phyloP scores from a whole-genome alignment of 2,113 vertebrate species.

The Gnathonemus longibarbis region DNA sequence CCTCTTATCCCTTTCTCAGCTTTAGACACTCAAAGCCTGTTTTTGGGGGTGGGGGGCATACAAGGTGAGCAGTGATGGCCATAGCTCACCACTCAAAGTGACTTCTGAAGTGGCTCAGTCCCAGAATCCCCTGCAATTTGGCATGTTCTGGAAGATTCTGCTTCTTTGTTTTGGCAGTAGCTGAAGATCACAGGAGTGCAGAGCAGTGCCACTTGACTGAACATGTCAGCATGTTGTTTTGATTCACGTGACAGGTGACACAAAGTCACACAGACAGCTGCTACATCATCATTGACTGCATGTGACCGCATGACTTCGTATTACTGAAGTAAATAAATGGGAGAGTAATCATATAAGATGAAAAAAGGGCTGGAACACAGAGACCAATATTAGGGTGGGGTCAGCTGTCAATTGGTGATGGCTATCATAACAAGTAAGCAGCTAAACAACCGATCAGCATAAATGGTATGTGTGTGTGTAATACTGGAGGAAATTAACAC shows the following conservation, averaged over 20 bases:
- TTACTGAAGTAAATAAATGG: neutral
- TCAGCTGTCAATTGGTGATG: neutral
- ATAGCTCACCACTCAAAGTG: neutral
- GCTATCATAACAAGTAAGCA: neutral
- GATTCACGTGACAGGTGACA: neutral
- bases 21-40: neutral
- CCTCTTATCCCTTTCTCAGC: neutral
- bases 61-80: neutral
- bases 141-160: neutral
- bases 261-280: neutral
- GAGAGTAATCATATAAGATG: neutral
- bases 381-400: neutral
- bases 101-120: neutral
- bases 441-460: neutral
- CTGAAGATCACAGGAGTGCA: neutral
- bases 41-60: neutral
- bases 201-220: neutral
- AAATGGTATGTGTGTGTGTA: neutral
- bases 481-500: neutral
- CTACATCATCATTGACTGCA: neutral
- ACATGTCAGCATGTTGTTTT: neutral
- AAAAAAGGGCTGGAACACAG: neutral
- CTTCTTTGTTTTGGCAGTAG: neutral
- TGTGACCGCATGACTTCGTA: neutral
- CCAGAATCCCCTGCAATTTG: neutral